Evolutionary conservation across 1,140 invertebrate species (phyloP), one percentile per base, ranked within the genome.

Genomic region (Lepidurus packardi): DNA sequence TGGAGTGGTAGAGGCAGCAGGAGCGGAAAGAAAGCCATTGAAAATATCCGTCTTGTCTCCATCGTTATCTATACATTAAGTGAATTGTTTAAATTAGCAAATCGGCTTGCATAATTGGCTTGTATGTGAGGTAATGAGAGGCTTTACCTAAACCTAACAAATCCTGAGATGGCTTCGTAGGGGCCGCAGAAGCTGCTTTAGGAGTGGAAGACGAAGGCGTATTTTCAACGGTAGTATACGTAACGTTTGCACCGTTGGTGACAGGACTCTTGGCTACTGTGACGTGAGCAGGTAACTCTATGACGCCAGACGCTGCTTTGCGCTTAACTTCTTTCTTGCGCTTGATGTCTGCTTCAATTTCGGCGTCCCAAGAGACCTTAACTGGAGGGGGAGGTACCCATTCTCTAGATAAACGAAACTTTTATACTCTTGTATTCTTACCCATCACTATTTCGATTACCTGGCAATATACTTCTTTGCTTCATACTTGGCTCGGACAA

Each of bases 401-500:
- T 87, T 98, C 96, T 82, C 93, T 80, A 24, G 13, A n/a, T 77
- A 79, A n/a, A 65, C 34, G 42, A 47, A 78, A 21, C 43, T 42
- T 9, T 42, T 42, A n/a, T 7, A n/a, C 25, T 16, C 1, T 7
- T 75, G 74, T 75, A 24, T 11, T 44, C 25, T 44, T 75, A 16
- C 8, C 11, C 16, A 75, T 16, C 9, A 43, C 5, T 9, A 75
- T 34, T 75, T 10, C 1, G 8, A 75, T 75, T 77, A 80, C 79
- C 73, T 90, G 34, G 96, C 97, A 82, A 98, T 94, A 85, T 98
- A 99, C 84, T 98, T 98, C 86, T 98, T 98, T 82, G 96, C 92
- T 85, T 99, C 97, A 86, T 99, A 99, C 87, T 99, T 99, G 65
- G 95, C 94, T 76, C 97, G 88, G 81, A 99, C 96, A 85, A 99